Conservation (phyloP, 2,113 vertebrate genomes). For the Xyrauchen texanus region DNA sequence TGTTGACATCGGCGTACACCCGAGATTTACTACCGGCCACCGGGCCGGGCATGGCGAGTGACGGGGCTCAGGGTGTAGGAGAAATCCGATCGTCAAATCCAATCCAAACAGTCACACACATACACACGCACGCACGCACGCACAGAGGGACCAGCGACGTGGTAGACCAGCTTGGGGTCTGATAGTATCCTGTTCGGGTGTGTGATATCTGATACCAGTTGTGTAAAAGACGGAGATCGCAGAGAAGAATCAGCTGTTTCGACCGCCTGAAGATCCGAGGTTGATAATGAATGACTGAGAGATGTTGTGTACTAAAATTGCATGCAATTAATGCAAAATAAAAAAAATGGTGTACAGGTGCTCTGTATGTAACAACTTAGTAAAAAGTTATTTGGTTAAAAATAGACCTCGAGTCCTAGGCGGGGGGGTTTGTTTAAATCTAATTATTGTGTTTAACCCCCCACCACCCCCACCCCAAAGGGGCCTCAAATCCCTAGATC, state of each 20-base stretch:
- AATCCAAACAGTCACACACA: constrained; percentile 1
- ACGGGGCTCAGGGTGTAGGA: constrained; percentile 26
- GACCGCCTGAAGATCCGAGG: constrained; percentile 27
- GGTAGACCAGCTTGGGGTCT: not conserved
- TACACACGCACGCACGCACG: too few species aligned
- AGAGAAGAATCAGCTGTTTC: constrained; percentile 53
- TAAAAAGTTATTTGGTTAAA: constrained; percentile 36
- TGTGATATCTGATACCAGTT: constrained; percentile 14
- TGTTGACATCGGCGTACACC: constrained; percentile 95
- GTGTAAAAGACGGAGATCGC: constrained; percentile 4
- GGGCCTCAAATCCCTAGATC: constrained; percentile 58
- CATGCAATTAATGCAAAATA: not conserved
- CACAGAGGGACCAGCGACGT: constrained; percentile 8
- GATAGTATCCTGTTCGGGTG: constrained; percentile 27
- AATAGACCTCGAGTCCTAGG: constrained; percentile 40
- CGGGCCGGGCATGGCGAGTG: constrained; percentile 89
- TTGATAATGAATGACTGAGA: constrained; percentile 10
- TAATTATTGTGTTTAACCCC: constrained; percentile 54
- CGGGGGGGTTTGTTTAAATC: constrained; percentile 42
- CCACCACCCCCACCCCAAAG: constrained; percentile 47
- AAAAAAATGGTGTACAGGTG: not conserved
- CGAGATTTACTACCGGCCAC: constrained; percentile 92
- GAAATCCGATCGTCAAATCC: constrained; percentile 24
- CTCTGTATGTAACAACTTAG: constrained; percentile 8
- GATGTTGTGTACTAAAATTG: not conserved